A percentile compares a stretch with the other conserved stretches of the same genome.
phyloP scores from a whole-genome alignment of 2,888 invertebrate species.

The Quadroppia sp. region DNA sequence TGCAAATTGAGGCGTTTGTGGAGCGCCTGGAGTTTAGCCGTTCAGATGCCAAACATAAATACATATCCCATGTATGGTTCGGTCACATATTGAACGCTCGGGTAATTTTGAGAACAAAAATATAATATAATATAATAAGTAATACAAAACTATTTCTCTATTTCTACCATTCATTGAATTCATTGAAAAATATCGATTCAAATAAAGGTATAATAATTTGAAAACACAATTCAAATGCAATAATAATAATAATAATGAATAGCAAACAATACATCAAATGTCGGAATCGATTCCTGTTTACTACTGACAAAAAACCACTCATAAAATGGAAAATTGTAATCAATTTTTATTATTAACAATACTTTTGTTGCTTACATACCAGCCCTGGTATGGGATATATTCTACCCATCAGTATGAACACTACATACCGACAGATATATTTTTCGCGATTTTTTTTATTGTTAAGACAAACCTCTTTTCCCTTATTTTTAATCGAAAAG shows the following conservation, averaged over 20 bases:
- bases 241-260: neutral
- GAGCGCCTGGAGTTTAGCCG: neutral
- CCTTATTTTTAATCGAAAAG: too few species aligned
- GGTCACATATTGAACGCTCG: neutral
- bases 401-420: too few species aligned
- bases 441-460: too few species aligned
- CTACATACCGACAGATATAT: too few species aligned
- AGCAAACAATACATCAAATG: neutral
- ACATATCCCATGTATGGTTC: neutral
- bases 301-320: neutral
- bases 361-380: too few species aligned
- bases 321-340: neutral
- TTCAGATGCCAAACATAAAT: too few species aligned
- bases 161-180: neutral
- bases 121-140: neutral
- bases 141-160: slow-evolving; percentile 4
- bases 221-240: neutral
- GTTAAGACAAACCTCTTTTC: too few species aligned
- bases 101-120: neutral
- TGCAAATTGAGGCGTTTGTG: slow-evolving; percentile 21
- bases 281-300: slow-evolving; percentile 15
- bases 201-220: slow-evolving; percentile 4
- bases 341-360: neutral
- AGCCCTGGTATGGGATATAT: too few species aligned
- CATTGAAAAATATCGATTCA: neutral